Base-by-base conservation (phyloP, 2,797 vertebrate species). In the Taenioides sp. region DNA sequence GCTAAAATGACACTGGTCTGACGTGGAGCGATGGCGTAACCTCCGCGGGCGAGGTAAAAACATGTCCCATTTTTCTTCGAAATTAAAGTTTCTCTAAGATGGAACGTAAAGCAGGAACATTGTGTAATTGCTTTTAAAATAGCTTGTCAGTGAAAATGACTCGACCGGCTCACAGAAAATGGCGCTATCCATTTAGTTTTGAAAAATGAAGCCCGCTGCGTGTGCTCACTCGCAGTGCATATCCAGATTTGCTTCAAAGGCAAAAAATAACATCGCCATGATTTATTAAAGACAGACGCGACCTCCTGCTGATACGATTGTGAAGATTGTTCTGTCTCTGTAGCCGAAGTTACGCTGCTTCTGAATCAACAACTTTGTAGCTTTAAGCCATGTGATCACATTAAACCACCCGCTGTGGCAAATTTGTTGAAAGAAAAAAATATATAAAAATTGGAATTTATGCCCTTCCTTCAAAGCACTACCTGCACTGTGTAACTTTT, bases 351-450 rank as follows among this genome's bases (percentile, higher is more conserved):
- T 70, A 20, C 27, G 5, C 55, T 50, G 49, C 22, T 73, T 61
- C 52, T 71, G 14, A 58, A 22, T 47, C 58, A 69, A 71, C 49
- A 70, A 17, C 17, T 69, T 47, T 69, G 61, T 63, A 64, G 71
- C 69, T 52, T 67, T 27, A 22, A 43, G 72, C 58, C 40, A 25
- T 43, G 60, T 52, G 10, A 80, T 71, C 69, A 70, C 22, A 70
- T 68, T 43, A 69, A 68, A 69, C 18, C 43, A 34, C 68, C 65
- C 58, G 62, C 67, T 80, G 71, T 65, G 63, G 22, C 34, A 10
- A 47, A 73, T 79, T 74, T 60, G 17, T 80, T 60, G 25, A 31
- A 52, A 25, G 16, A 25, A 12, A 57, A 69, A 28, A 0, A 4
- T 28, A 2, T 18, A 47, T 5, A 16, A 22, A 2, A 58, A 50